Evolutionary conservation across 1,140 invertebrate genomes (phyloP).

Genomic region (Leptopilina clavipes): DNA sequence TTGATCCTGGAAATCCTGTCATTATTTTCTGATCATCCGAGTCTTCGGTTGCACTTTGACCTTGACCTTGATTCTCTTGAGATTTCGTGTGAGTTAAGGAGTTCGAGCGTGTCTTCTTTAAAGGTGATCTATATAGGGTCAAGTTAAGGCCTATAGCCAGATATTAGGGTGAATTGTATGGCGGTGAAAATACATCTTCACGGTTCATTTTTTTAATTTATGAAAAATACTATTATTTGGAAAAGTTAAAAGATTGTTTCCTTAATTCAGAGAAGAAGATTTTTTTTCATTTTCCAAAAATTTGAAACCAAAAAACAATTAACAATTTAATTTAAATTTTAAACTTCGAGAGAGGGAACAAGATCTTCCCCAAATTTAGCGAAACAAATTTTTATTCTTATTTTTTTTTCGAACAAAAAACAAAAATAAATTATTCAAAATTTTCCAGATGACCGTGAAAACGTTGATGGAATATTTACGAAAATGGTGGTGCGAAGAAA

Average conservation of each 20-base stretch:
- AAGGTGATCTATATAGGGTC: constrained; percentile 72
- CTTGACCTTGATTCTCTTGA: constrained; percentile 56
- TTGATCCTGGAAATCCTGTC: constrained; percentile 51
- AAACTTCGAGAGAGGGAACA: too few species aligned
- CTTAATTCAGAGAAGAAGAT: too few species aligned
- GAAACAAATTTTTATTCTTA: not conserved
- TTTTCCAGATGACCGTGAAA: not conserved
- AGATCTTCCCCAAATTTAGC: too few species aligned
- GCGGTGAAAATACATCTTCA: constrained; percentile 71
- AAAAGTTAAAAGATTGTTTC: too few species aligned
- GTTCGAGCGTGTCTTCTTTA: constrained; percentile 68
- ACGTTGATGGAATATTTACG: not conserved
- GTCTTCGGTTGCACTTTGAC: constrained; percentile 55
- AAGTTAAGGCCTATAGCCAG: constrained; percentile 76
- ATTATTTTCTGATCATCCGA: constrained; percentile 51
- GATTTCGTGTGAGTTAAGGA: constrained; percentile 65
- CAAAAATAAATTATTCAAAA: too few species aligned
- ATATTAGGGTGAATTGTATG: constrained; percentile 74
- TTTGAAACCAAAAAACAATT: too few species aligned
- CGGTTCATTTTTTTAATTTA: constrained; percentile 52
- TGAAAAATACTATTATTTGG: not conserved
- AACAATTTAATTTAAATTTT: too few species aligned
- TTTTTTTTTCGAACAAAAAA: too few species aligned
- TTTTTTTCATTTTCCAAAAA: too few species aligned
- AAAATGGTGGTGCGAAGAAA: constrained; percentile 25